Conservation (phyloP, 2,888 invertebrate genomes). For the Pachymerium ferrugineum region DNA sequence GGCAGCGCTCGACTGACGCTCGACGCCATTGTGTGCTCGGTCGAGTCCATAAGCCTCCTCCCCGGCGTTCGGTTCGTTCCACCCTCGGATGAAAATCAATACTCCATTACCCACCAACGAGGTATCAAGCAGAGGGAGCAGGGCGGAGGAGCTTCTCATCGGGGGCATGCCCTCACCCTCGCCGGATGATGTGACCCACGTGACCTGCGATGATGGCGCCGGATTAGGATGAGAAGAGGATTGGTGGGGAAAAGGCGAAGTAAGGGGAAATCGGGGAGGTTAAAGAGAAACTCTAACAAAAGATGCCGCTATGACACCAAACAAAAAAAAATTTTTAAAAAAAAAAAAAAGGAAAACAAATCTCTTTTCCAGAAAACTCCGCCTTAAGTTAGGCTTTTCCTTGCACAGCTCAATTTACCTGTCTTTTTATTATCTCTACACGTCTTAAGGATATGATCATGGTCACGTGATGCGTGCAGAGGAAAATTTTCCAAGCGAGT, state of each 20-base stretch:
- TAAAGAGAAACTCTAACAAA: neutral
- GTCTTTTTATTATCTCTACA: neutral
- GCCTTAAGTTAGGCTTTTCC: neutral
- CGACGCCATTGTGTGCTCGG: slow-evolving; percentile 27
- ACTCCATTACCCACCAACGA: slow-evolving; percentile 27
- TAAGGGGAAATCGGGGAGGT: neutral
- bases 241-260: slow-evolving; percentile 11
- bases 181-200: slow-evolving; percentile 20
- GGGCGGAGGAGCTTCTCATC: slow-evolving; percentile 16
- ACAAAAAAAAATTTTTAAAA: neutral
- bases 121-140: slow-evolving; percentile 27
- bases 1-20: slow-evolving; percentile 23
- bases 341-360: neutral
- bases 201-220: slow-evolving; percentile 20
- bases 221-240: slow-evolving; percentile 22
- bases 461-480: slow-evolving; percentile 15
- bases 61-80: neutral
- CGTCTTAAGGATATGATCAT: neutral
- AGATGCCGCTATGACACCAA: neutral
- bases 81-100: slow-evolving; percentile 19
- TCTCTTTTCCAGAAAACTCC: neutral
- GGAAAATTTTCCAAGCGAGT: slow-evolving; percentile 22
- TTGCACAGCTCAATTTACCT: neutral
- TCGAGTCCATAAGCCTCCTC: slow-evolving; percentile 20
- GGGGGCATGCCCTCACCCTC: slow-evolving; percentile 27